Evolutionary conservation across 2,113 vertebrate genomes (phyloP), one percentile per base, ranked within the genome.

Genomic region (Oplegnathus fasciatus): DNA sequence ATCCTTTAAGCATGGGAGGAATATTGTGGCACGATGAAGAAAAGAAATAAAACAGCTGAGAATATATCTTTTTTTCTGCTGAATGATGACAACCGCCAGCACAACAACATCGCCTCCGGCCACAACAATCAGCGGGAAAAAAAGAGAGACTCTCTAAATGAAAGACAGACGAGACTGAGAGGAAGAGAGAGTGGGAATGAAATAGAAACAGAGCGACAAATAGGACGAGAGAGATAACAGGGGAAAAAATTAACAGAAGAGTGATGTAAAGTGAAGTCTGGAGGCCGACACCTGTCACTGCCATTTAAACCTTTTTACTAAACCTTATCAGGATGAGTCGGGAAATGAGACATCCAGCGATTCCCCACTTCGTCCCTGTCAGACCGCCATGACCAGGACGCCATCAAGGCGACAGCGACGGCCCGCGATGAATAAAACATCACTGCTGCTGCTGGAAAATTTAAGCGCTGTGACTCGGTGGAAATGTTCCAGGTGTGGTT

Each of bases 351-450:
- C 84, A 78, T 89, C 81, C 78, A 50, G 85, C 65, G 26, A 48
- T 75, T 76, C 81, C 44, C 71, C 17, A 44, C 83, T 80, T 65
- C 26, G 72, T 83, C 75, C 78, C 88, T 84, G 86, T 88, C 91
- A 90, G 61, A 42, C 34, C 70, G 48, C 82, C 78, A 20, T 2
- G 61, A 66, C 76, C 81, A 17, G 52, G 61, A 66, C 14, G 26
- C 15, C 67, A 9, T 80, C 70, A 80, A 22, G 76, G 74, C 82
- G 79, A 86, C 85, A 84, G 88, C 37, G 3, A 32, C 15, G 20
- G 58, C 60, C 70, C 0, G 4, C n/a, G 0, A 89, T 93, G 91
- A 93, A 93, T 93, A 82, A 93, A 93, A 90, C 89, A 91, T 91
- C 30, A 20, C 24, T 20, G 44, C 69, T 6, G 62, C 70, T 4